These are phyloP conservation scores for Dermochelys coriacea DNA, from an alignment of 2,797 vertebrate species.

Conservation along the genomic window DNA sequence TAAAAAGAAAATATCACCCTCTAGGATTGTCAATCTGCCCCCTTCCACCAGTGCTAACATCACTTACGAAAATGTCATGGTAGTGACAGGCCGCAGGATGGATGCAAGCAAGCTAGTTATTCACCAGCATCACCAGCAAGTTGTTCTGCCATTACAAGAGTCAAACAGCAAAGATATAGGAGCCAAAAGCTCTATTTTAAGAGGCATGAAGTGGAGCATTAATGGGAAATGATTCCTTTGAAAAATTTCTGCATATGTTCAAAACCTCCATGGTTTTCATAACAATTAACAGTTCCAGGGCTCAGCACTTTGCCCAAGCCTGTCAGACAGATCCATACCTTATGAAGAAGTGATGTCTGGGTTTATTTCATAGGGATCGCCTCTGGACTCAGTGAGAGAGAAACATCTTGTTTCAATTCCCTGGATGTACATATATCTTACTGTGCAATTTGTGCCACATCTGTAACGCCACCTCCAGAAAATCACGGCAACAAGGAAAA, in stretches of 20 bases:
- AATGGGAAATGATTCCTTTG: background rate
- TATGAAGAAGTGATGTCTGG: background rate
- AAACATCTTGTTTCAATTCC: slow-evolving; percentile 20
- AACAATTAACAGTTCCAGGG: fast-evolving
- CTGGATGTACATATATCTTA: fast-evolving
- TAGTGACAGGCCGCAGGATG: background rate
- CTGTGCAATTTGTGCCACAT: background rate
- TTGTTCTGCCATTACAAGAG: background rate
- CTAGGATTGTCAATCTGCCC: background rate
- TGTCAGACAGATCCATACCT: background rate
- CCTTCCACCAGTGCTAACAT: background rate
- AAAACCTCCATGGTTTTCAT: background rate
- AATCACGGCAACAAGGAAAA: background rate
- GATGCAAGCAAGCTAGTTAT: background rate
- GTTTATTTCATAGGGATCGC: background rate
- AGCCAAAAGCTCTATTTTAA: background rate
- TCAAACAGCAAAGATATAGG: background rate
- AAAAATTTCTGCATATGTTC: background rate
- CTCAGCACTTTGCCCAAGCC: background rate
- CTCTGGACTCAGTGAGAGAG: background rate
- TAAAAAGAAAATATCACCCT: background rate
- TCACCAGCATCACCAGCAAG: background rate
- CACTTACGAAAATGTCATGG: background rate
- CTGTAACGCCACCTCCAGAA: background rate
- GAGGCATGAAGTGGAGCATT: background rate